These are phyloP conservation scores for Phymorhynchus buccinoides DNA, from an alignment of 1,140 invertebrate species.

Conservation along the genomic window DNA sequence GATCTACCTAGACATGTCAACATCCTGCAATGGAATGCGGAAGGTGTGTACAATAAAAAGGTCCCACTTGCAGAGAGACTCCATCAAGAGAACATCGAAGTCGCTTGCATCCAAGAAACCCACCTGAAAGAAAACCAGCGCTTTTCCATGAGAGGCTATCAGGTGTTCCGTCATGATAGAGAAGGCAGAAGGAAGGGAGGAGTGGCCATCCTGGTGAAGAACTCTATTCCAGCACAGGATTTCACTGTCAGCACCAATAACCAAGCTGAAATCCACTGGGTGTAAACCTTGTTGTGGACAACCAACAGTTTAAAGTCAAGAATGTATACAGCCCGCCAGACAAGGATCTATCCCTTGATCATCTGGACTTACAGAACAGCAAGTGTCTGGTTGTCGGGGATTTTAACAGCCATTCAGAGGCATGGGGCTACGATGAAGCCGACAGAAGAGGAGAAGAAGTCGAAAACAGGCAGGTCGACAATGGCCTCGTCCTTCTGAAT, in stretches of 20 bases:
- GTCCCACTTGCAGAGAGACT: neutral
- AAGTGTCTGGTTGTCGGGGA: constrained; percentile 32
- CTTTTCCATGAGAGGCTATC: constrained; percentile 24
- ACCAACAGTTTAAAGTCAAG: too few relatives aligned
- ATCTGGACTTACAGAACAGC: neutral
- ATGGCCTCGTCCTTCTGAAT: constrained; percentile 31
- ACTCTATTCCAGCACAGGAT: neutral
- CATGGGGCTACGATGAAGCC: constrained; percentile 29
- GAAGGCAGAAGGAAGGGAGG: constrained; percentile 25
- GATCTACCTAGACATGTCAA: neutral
- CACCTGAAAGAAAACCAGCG: constrained; percentile 20
- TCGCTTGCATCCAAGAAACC: constrained; percentile 37
- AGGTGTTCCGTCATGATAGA: constrained; percentile 1
- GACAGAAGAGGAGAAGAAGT: constrained; percentile 40
- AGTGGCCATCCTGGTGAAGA: constrained; percentile 13
- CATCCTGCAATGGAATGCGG: constrained; percentile 38
- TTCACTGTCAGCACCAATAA: neutral
- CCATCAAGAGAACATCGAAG: constrained; percentile 28
- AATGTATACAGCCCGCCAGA: constrained; percentile 7
- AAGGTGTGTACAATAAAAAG: constrained; percentile 34
- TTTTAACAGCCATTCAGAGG: constrained; percentile 39
- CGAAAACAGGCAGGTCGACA: constrained; percentile 30
- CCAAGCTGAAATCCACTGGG: neutral
- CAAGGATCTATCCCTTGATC: neutral
- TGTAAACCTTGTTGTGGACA: neutral